A percentile compares a stretch with the other conserved stretches of the same genome.
Conservation (phyloP, 92 coral and sea anemone species). For the Scolanthus callimorphus region DNA sequence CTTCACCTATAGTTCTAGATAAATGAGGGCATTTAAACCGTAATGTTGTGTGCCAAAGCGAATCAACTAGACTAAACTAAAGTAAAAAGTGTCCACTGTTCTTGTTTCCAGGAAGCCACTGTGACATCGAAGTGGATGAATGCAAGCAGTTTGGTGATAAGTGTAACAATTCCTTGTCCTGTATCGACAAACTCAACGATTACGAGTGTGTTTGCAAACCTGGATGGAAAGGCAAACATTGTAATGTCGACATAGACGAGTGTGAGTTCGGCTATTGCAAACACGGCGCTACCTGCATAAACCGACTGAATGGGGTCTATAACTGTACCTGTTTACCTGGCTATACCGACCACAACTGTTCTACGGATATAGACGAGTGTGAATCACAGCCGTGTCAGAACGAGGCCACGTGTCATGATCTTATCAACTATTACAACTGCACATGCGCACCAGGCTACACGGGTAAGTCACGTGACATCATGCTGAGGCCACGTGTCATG, state of each 20-base stretch:
- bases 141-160: no score
- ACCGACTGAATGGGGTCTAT: slow-evolving; percentile 40
- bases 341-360: slow-evolving; percentile 68
- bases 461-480: slow-evolving; percentile 34
- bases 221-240: slow-evolving; percentile 50
- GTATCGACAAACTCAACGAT: slow-evolving; percentile 25
- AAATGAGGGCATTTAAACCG: no score
- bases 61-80: no score
- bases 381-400: slow-evolving; percentile 53
- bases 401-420: slow-evolving; percentile 60
- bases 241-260: slow-evolving; percentile 48
- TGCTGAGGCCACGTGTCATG: no score
- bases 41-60: no score
- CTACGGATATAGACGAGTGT: slow-evolving; percentile 71
- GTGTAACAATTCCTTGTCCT: slow-evolving; percentile 63
- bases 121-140: no score
- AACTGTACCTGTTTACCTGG: slow-evolving; percentile 74
- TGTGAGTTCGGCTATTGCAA: slow-evolving; percentile 65
- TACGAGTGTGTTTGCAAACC: slow-evolving; percentile 49
- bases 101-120: no score
- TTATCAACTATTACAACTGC: slow-evolving; percentile 65
- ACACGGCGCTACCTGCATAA: slow-evolving; percentile 64
- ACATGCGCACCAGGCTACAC: slow-evolving; percentile 61
- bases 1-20: no score
- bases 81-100: no score